phyloP scores from a whole-genome alignment of 2,797 vertebrate species.

The Chaunax sp. region DNA sequence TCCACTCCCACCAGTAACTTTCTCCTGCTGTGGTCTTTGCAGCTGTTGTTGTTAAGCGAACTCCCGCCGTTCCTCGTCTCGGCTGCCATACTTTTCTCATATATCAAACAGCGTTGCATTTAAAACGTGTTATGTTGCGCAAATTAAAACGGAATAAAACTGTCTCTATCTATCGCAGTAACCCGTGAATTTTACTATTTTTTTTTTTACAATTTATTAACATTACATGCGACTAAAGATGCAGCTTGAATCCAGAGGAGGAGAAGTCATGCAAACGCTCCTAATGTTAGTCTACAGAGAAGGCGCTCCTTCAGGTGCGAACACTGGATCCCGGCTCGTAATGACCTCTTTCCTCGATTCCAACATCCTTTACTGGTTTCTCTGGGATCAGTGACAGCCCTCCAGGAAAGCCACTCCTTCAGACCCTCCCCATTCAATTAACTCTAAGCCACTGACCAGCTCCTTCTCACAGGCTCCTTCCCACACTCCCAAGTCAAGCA shows the following conservation, averaged over 20 bases:
- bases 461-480: neutral
- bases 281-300: neutral
- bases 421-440: constrained; percentile 57
- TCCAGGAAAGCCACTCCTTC: constrained; percentile 48
- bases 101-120: constrained; percentile 87
- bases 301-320: neutral
- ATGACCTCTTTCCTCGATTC: constrained; percentile 21
- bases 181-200: neutral
- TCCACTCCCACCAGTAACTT: constrained; percentile 92
- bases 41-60: constrained; percentile 87
- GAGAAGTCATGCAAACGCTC: constrained; percentile 15
- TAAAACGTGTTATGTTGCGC: constrained; percentile 48
- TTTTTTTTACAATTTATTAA: neutral
- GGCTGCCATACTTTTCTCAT: constrained; percentile 94
- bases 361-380: constrained; percentile 24
- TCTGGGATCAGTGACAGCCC: constrained; percentile 6
- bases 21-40: constrained; percentile 88
- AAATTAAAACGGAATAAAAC: neutral
- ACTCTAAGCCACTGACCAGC: constrained; percentile 38
- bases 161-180: accelerated
- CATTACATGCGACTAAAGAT: neutral
- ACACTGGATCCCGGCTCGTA: no score
- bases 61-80: constrained; percentile 91
- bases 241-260: constrained; percentile 17
- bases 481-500: no score